Conservation (phyloP, 2,113 vertebrate species). For the Canis aureus region DNA sequence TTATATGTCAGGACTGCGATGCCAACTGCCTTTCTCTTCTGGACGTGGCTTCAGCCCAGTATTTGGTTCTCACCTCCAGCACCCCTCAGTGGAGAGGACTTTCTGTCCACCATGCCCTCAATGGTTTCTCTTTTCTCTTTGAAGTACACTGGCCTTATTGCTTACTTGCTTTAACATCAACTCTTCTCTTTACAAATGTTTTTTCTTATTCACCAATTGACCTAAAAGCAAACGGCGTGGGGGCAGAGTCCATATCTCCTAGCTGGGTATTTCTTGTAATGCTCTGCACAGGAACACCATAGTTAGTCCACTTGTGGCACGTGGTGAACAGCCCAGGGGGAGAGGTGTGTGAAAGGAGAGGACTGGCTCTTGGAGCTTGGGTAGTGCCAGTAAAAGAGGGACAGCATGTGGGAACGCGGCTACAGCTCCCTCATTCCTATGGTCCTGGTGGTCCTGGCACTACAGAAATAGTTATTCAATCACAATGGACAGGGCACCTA, state of each 20-base stretch:
- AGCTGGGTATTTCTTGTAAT: background rate
- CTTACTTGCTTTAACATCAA: background rate
- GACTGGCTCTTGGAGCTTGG: background rate
- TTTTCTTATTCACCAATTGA: background rate
- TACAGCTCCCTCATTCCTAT: background rate
- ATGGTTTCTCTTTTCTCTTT: background rate
- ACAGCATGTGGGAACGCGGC: background rate
- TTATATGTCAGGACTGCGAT: background rate
- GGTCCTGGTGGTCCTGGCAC: background rate
- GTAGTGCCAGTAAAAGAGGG: background rate
- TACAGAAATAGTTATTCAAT: background rate
- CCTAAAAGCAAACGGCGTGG: background rate
- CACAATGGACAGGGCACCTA: background rate
- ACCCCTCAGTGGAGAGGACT: fast-evolving
- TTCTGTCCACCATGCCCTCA: background rate
- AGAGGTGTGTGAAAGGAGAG: background rate
- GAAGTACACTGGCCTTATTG: background rate
- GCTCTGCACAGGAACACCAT: background rate
- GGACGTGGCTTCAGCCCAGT: background rate
- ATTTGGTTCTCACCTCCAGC: background rate
- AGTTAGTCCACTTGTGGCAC: background rate
- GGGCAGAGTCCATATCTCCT: background rate
- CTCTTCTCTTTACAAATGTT: background rate
- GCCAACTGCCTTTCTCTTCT: background rate
- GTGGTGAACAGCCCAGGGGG: background rate